Evolutionary conservation across 2,797 vertebrate species (phyloP).

Genomic region (Rhynchotus rufescens): DNA sequence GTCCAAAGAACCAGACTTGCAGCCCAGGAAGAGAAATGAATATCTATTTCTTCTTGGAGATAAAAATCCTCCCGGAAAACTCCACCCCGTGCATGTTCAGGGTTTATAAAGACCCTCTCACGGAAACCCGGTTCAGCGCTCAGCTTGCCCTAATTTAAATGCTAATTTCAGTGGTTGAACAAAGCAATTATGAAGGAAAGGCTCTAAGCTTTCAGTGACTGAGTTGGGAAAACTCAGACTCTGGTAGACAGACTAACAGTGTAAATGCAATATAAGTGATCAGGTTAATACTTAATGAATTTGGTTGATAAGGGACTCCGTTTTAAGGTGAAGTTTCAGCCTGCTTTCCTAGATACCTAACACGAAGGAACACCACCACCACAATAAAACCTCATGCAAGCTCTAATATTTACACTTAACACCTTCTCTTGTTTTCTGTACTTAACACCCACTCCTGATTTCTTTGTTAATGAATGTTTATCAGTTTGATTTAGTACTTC

Average conservation of each 20-base stretch:
- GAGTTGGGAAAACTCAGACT: not conserved
- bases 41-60: not conserved
- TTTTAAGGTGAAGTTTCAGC: constrained; percentile 3
- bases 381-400: not conserved
- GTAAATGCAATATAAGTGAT: not conserved
- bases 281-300: constrained; percentile 1
- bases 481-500: constrained; percentile 37
- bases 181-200: constrained; percentile 61
- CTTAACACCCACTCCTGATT: constrained; percentile 17
- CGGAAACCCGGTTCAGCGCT: constrained; percentile 38
- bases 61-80: not conserved
- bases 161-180: constrained; percentile 63
- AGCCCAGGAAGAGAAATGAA: rapidly evolving
- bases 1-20: not conserved
- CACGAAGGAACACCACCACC: constrained; percentile 4
- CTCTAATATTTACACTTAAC: not conserved
- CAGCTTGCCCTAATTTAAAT: constrained; percentile 66
- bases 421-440: constrained; percentile 4
- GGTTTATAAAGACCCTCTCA: not conserved
- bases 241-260: constrained; percentile 23
- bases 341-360: not conserved
- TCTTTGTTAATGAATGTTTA: constrained; percentile 47
- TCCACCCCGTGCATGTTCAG: not conserved
- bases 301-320: not conserved
- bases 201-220: constrained; percentile 30